phyloP scores from a whole-genome alignment of 1,140 invertebrate species.

The Anoplophora glabripennis region DNA sequence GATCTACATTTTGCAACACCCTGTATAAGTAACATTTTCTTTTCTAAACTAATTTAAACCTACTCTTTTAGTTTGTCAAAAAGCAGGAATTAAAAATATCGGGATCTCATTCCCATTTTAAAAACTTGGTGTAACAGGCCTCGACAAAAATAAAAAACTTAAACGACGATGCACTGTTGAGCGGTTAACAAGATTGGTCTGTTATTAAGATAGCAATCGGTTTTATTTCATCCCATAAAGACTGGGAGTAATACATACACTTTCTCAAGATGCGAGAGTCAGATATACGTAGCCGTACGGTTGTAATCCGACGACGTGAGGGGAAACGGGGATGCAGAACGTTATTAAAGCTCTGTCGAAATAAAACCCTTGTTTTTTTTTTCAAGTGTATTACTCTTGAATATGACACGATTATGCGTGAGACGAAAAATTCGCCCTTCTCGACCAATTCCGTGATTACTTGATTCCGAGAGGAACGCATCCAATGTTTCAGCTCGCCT shows the following conservation, averaged over 20 bases:
- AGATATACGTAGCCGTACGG: conserved; percentile 23
- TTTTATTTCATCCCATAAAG: conserved; percentile 50
- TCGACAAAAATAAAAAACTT: conserved; percentile 27
- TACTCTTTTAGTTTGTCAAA: too few species aligned
- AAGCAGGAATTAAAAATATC: too few species aligned
- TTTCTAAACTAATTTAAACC: too few species aligned
- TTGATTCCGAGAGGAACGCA: conserved; percentile 31
- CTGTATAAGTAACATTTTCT: too few species aligned
- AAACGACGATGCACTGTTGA: conserved; percentile 45
- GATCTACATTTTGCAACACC: too few species aligned
- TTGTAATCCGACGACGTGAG: conserved; percentile 12
- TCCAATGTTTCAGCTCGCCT: conserved; percentile 23
- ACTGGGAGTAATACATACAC: conserved; percentile 46
- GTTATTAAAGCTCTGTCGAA: conserved; percentile 36
- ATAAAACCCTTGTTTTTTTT: conserved; percentile 37
- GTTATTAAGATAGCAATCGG: conserved; percentile 51
- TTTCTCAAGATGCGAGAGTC: conserved; percentile 37
- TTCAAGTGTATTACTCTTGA: conserved; percentile 37
- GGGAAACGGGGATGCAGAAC: conserved; percentile 32
- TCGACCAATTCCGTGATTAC: conserved; percentile 47
- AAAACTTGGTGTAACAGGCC: not conserved
- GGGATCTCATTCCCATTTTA: too few species aligned
- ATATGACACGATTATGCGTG: conserved; percentile 46
- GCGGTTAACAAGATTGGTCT: conserved; percentile 50
- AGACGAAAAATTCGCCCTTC: conserved; percentile 33